These are phyloP conservation scores for Trogon surrucura DNA, from an alignment of 2,113 vertebrate species.

Conservation along the genomic window DNA sequence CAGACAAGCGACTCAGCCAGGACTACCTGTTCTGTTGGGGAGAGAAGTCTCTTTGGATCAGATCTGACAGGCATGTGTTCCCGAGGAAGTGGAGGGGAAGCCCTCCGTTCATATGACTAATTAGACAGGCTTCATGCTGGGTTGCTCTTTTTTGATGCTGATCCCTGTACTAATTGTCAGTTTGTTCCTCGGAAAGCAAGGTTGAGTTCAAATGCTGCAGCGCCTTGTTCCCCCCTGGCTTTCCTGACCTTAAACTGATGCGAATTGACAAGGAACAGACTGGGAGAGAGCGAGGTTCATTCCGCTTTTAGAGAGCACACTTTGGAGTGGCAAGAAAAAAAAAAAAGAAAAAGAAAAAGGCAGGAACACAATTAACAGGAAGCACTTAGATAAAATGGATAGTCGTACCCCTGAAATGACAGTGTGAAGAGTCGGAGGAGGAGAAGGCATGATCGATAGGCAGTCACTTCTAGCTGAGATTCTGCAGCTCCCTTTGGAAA, in stretches of 20 bases:
- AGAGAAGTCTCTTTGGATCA: conserved; percentile 64
- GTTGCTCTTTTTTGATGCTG: conserved; percentile 93
- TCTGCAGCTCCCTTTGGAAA: not conserved
- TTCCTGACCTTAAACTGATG: conserved; percentile 79
- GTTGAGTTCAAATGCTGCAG: conserved; percentile 92
- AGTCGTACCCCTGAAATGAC: not conserved
- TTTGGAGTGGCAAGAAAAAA: not conserved
- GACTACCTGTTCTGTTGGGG: conserved; percentile 65
- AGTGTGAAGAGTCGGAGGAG: not conserved
- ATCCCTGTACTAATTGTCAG: conserved; percentile 91
- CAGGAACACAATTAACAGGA: not conserved
- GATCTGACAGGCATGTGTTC: conserved; percentile 84
- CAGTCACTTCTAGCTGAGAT: not conserved
- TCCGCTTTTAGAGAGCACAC: not conserved
- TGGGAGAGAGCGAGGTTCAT: not conserved
- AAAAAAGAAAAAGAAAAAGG: not conserved
- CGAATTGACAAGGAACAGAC: conserved; percentile 78
- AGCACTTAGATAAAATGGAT: not conserved
- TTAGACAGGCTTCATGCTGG: conserved; percentile 94
- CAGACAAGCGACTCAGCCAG: not conserved
- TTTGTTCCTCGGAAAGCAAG: conserved; percentile 82
- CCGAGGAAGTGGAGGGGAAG: conserved; percentile 82
- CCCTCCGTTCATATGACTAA: conserved; percentile 98
- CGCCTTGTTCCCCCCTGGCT: conserved; percentile 71
- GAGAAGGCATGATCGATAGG: not conserved